Evolutionary conservation across 2,113 vertebrate genomes (phyloP).

Genomic region (Malurus alboscapulatus): DNA sequence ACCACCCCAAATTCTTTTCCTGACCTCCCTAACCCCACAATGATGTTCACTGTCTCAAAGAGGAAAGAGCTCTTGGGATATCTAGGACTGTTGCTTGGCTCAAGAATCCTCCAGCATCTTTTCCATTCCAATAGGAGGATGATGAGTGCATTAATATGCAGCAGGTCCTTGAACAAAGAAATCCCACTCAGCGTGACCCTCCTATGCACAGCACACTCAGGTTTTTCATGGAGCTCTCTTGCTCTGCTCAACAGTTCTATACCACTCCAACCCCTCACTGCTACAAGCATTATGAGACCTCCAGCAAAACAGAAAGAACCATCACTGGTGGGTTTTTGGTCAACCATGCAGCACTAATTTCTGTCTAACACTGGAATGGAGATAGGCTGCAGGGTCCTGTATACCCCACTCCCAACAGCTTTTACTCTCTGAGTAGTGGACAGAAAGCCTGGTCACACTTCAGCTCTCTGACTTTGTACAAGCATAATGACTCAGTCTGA

Average conservation of each 20-base stretch:
- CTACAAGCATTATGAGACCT: neutral
- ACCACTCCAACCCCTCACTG: neutral
- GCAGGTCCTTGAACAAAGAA: neutral
- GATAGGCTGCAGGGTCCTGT: neutral
- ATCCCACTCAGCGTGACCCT: neutral
- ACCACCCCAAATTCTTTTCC: neutral
- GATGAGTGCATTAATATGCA: neutral
- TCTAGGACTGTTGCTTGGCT: neutral
- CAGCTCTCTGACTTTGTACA: neutral
- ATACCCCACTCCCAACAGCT: neutral
- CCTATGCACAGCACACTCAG: neutral
- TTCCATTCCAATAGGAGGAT: rapidly evolving
- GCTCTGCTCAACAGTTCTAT: neutral
- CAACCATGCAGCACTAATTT: neutral
- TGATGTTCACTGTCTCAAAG: neutral
- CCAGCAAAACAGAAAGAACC: neutral
- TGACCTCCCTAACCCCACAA: neutral
- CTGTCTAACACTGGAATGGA: neutral
- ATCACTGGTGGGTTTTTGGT: neutral
- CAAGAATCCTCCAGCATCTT: neutral
- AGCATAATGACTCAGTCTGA: neutral
- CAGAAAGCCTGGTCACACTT: neutral
- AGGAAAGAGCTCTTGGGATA: neutral
- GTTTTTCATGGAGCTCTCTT: neutral
- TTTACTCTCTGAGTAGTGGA: neutral